Evolutionary conservation across 2,113 vertebrate genomes (phyloP), one percentile per base, ranked within the genome.

Genomic region (Barnardius zonarius): DNA sequence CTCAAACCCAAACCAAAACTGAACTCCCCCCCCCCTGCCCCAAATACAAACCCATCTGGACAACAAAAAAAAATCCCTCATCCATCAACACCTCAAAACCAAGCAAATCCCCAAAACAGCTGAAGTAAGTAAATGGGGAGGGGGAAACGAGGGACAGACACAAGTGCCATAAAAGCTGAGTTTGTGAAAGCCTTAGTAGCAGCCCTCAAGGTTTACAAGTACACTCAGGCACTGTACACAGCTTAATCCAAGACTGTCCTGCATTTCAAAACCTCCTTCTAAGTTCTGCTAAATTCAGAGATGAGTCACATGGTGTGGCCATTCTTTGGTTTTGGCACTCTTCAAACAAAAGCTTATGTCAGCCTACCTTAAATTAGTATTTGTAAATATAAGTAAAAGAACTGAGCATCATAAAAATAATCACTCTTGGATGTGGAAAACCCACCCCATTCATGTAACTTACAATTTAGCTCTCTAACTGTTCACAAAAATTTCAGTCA

Each of bases 231-330:
- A 78, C 43, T 7, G 48, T 5, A 31, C 6, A 24, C 48, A 85
- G 70, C 43, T 64, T 84, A 82, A 94, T 79, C 70, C 51, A 80
- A 52, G 82, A 24, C 48, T 55, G 63, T 30, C 20, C 67, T 2
- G 2, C 43, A 52, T 0, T 0, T 63, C 66, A 82, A 89, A 82
- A 87, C 48, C 62, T 72, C 37, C 55, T 35, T 46, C 77, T 91
- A 57, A 66, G 25, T 74, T 81, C 39, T 44, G 13, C 4, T 28
- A n/a, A 83, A 5, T 92, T 79, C 70, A 68, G 46, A 87, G 44
- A 74, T 0, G 0, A 75, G 54, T 72, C 28, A 54, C 22, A 55
- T 0, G 16, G 0, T 48, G 35, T 13, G 24, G 17, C 24, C 27
- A 11, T 41, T 78, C 41, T 59, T 44, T 6, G 61, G 33, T 67